Evolutionary conservation across 2,888 invertebrate genomes (phyloP).

Genomic region (Yponomeuta sedellus): DNA sequence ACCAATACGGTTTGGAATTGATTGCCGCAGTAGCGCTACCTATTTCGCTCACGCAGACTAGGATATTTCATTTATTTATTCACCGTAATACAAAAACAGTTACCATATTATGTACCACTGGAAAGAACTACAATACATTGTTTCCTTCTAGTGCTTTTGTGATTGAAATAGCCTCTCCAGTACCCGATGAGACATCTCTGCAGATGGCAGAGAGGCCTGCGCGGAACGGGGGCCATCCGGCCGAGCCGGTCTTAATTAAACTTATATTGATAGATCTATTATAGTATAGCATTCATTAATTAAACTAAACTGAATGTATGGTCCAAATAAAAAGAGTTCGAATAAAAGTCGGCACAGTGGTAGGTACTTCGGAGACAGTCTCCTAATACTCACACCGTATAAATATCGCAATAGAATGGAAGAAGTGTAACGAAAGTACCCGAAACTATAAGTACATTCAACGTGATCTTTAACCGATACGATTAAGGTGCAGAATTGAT

Average conservation of each 20-base stretch:
- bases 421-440: no score
- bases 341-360: slow-evolving; percentile 70
- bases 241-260: slow-evolving; percentile 75
- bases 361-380: slow-evolving; percentile 65
- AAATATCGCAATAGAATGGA: slow-evolving; percentile 75
- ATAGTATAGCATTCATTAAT: slow-evolving; percentile 73
- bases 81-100: slow-evolving; percentile 76
- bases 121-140: slow-evolving; percentile 73
- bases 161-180: slow-evolving; percentile 89
- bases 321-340: slow-evolving; percentile 70
- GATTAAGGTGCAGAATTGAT: no score
- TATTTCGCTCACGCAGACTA: no score
- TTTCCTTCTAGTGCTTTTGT: slow-evolving; percentile 84
- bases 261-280: slow-evolving; percentile 72
- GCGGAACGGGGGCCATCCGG: slow-evolving; percentile 78
- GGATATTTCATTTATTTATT: slow-evolving; percentile 74
- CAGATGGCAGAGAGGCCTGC: slow-evolving; percentile 78
- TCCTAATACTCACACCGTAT: slow-evolving; percentile 77
- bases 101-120: slow-evolving; percentile 74
- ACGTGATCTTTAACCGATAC: no score
- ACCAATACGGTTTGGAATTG: no score
- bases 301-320: slow-evolving; percentile 73
- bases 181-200: slow-evolving; percentile 86
- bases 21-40: no score
- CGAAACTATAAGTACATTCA: no score